These are phyloP conservation scores for Chaetura pelagica DNA, from an alignment of 2,113 vertebrate genomes.

Conservation along the genomic window DNA sequence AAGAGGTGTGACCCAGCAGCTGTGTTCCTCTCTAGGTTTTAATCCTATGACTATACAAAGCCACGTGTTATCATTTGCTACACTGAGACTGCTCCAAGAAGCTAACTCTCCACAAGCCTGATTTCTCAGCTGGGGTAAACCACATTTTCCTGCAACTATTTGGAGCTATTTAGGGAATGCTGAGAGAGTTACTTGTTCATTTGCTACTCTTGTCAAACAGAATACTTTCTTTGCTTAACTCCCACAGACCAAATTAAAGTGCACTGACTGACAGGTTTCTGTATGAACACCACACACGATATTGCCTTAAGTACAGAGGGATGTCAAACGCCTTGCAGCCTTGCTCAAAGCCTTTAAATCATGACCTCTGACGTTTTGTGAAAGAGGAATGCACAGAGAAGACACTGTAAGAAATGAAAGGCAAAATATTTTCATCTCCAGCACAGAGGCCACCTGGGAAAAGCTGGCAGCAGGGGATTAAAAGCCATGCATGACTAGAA, in stretches of 20 bases:
- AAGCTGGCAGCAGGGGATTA: neutral
- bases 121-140: neutral
- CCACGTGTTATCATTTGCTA: neutral
- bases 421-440: neutral
- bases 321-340: neutral
- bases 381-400: neutral
- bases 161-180: slow-evolving; percentile 35
- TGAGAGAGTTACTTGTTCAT: slow-evolving; percentile 3
- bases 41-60: neutral
- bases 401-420: neutral
- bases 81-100: neutral
- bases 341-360: neutral
- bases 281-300: neutral
- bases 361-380: neutral
- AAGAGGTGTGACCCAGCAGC: neutral
- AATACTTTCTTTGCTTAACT: neutral
- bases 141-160: slow-evolving; percentile 41
- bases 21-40: neutral
- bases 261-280: neutral
- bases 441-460: neutral
- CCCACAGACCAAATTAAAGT: neutral
- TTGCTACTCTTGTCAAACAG: slow-evolving; percentile 1
- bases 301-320: neutral
- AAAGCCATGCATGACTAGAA: neutral
- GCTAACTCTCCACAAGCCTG: neutral